Evolutionary conservation across 2,797 vertebrate species (phyloP).

Genomic region (Chaetodon trifasciatus): DNA sequence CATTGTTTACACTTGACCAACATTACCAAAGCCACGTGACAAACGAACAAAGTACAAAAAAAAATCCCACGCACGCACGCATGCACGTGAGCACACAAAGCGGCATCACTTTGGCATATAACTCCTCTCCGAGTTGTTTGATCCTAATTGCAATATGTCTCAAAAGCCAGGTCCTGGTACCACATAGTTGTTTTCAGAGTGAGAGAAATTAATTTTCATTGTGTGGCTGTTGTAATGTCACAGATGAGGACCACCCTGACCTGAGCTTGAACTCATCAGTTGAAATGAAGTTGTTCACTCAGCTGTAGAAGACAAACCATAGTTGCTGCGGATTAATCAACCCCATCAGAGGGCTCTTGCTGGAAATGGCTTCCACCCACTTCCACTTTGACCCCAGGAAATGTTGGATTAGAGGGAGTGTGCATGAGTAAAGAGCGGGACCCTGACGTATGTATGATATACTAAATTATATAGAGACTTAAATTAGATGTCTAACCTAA

Average conservation of each 20-base stretch:
- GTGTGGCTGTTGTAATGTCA: conserved; percentile 90
- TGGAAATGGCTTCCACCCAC: conserved; percentile 67
- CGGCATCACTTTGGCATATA: conserved; percentile 45
- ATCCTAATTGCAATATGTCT: conserved; percentile 84
- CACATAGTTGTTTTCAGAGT: conserved; percentile 83
- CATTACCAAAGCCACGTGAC: conserved; percentile 73
- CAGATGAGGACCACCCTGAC: conserved; percentile 97
- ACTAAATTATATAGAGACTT: conserved; percentile 91
- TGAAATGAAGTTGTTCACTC: conserved; percentile 99
- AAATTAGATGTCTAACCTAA: conserved; percentile 91
- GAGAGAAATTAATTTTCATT: conserved; percentile 95
- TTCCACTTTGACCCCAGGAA: conserved; percentile 81
- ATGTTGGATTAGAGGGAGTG: conserved; percentile 74
- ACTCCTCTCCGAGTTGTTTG: conserved; percentile 65
- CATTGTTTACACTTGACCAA: conserved; percentile 80
- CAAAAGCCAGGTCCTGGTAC: conserved; percentile 56
- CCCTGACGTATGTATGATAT: conserved; percentile 63
- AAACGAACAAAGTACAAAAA: conserved; percentile 49
- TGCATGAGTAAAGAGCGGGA: conserved; percentile 63
- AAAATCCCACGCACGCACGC: neutral
- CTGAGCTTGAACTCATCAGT: conserved; percentile 98
- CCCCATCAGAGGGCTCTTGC: conserved; percentile 83
- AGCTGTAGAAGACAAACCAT: conserved; percentile 98
- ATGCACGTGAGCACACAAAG: conserved; percentile 17
- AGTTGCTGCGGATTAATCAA: conserved; percentile 95